Evolutionary conservation across 2,113 vertebrate species (phyloP).

Genomic region (Glaucomys volans): DNA sequence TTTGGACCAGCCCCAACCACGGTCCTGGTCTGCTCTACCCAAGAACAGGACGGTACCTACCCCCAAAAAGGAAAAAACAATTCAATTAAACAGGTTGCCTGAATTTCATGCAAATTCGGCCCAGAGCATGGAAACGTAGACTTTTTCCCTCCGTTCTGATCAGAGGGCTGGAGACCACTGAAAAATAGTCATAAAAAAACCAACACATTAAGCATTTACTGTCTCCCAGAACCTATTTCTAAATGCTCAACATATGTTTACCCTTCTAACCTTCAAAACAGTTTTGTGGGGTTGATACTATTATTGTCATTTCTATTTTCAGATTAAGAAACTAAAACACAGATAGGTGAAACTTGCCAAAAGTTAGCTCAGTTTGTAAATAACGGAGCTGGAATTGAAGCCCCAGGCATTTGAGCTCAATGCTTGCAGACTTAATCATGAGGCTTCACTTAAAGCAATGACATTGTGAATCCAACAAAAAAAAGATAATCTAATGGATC

Average conservation of each 20-base stretch:
- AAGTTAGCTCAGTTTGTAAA: not conserved
- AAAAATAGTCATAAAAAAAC: not conserved
- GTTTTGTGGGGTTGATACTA: not conserved
- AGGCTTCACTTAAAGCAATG: not conserved
- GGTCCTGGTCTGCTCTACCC: not conserved
- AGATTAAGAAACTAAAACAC: conserved; percentile 32
- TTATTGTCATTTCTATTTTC: not conserved
- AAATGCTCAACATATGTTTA: not conserved
- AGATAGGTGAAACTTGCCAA: not conserved
- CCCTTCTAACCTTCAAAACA: not conserved
- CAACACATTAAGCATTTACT: not conserved
- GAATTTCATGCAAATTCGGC: not conserved
- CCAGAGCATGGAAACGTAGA: not conserved
- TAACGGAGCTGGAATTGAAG: not conserved
- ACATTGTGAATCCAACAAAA: not conserved
- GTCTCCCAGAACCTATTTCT: not conserved
- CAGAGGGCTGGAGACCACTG: not conserved
- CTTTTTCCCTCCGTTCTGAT: not conserved
- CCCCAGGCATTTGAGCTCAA: not conserved
- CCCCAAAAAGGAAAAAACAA: not conserved
- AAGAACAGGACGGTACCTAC: not conserved
- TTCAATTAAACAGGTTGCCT: not conserved
- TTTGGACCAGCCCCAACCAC: not conserved
- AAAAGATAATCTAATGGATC: not conserved
- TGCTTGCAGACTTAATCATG: not conserved